Percentiles rank a stretch among this genome's conserved stretches.
Evolutionary conservation across 2,888 invertebrate genomes (phyloP).

Genomic region (Cremastinae sp.): DNA sequence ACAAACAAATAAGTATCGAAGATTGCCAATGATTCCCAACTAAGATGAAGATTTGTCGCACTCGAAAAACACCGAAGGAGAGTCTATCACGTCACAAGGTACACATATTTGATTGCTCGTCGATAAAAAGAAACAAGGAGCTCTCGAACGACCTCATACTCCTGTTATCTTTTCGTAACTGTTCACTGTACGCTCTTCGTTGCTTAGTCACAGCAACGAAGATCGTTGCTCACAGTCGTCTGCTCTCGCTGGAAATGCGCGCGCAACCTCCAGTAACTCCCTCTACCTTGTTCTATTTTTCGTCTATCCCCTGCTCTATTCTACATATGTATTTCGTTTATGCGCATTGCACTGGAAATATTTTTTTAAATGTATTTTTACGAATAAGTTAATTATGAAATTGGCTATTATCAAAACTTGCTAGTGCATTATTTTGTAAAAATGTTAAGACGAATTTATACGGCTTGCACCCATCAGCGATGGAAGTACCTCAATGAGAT

Average conservation of each 20-base stretch:
- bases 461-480: too few relatives aligned
- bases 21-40: background rate
- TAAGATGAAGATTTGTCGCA: background rate
- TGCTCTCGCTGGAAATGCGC: constrained; percentile 52
- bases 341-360: background rate
- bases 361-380: too few relatives aligned
- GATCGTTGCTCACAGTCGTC: constrained; percentile 33
- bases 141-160: constrained; percentile 27
- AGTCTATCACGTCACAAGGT: constrained; percentile 4
- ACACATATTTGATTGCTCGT: constrained; percentile 17
- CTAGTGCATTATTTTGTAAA: too few relatives aligned
- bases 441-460: too few relatives aligned
- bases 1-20: background rate
- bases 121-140: background rate
- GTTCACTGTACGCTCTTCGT: constrained; percentile 1
- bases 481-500: too few relatives aligned
- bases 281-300: constrained; percentile 7
- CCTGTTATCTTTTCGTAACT: constrained; percentile 39
- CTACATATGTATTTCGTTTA: background rate
- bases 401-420: too few relatives aligned
- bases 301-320: background rate
- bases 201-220: background rate
- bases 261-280: constrained; percentile 36
- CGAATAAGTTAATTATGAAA: too few relatives aligned
- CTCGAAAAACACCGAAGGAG: background rate